A percentile compares a stretch with the other conserved stretches of the same genome.
phyloP scores from a whole-genome alignment of 2,797 vertebrate species.

The Anguilla marmorata region DNA sequence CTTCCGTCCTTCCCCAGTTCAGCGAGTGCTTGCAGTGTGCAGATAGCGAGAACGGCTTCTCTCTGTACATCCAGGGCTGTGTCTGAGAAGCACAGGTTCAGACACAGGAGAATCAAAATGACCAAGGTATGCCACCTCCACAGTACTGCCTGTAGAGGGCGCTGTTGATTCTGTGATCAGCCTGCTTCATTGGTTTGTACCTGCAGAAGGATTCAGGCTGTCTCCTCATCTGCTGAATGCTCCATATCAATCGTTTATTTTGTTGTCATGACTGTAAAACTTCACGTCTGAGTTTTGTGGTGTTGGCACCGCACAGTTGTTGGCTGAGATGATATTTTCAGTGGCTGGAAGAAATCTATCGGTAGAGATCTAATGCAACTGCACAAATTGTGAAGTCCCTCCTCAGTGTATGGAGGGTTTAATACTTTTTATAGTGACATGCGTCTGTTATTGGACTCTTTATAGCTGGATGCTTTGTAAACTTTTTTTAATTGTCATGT shows the following conservation, averaged over 20 bases:
- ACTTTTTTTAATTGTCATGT: conserved; percentile 4
- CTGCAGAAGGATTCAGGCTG: neutral
- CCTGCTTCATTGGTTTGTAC: neutral
- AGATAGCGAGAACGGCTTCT: neutral
- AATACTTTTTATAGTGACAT: conserved; percentile 1
- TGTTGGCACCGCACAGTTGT: neutral
- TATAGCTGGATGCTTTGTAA: neutral
- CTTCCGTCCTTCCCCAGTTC: neutral
- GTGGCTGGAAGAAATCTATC: neutral
- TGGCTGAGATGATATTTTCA: neutral
- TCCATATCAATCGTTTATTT: neutral
- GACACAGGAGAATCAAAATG: neutral
- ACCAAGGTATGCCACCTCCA: neutral
- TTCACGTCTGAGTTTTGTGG: neutral
- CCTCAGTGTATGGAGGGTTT: neutral
- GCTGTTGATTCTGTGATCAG: conserved; percentile 5
- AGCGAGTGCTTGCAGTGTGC: neutral
- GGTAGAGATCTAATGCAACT: neutral
- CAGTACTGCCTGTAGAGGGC: conserved; percentile 15
- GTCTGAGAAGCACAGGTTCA: neutral
- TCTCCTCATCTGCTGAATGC: neutral
- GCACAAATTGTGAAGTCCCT: neutral
- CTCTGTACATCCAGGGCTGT: neutral
- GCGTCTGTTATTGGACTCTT: conserved; percentile 13
- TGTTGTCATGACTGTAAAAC: neutral